These are phyloP conservation scores for Flexamia atlantica DNA, from an alignment of 2,888 invertebrate species.

Conservation along the genomic window DNA sequence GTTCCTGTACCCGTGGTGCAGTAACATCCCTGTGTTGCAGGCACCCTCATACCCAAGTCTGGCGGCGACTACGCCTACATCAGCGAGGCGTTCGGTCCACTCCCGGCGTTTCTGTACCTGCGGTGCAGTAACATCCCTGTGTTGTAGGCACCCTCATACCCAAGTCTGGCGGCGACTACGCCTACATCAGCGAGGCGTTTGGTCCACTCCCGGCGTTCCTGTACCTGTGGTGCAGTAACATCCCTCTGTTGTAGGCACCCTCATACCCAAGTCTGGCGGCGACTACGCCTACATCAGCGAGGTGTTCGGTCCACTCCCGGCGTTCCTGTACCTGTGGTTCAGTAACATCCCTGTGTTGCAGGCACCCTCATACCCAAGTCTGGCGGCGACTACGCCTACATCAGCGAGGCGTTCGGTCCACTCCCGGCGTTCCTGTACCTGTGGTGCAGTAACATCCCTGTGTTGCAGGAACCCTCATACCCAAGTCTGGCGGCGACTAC, in stretches of 20 bases:
- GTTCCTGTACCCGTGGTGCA: too few relatives aligned
- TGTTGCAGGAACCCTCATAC: neutral
- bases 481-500: slow-evolving; percentile 1
- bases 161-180: too few relatives aligned
- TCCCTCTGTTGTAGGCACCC: neutral
- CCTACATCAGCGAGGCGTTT: too few relatives aligned
- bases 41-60: too few relatives aligned
- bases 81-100: too few relatives aligned
- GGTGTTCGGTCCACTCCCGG: neutral
- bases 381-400: neutral
- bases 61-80: too few relatives aligned
- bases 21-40: too few relatives aligned
- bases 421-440: slow-evolving; percentile 1
- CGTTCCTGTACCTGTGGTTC: neutral
- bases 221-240: too few relatives aligned
- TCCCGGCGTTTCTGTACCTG: too few relatives aligned
- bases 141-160: too few relatives aligned
- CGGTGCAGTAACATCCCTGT: too few relatives aligned
- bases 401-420: neutral
- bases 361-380: neutral
- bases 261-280: neutral
- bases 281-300: slow-evolving; percentile 9
- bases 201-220: too few relatives aligned
- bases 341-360: neutral
- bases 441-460: neutral